Percentiles rank a stretch among this genome's conserved stretches.
phyloP scores from a whole-genome alignment of 2,797 vertebrate species.

The Xenopus petersii region DNA sequence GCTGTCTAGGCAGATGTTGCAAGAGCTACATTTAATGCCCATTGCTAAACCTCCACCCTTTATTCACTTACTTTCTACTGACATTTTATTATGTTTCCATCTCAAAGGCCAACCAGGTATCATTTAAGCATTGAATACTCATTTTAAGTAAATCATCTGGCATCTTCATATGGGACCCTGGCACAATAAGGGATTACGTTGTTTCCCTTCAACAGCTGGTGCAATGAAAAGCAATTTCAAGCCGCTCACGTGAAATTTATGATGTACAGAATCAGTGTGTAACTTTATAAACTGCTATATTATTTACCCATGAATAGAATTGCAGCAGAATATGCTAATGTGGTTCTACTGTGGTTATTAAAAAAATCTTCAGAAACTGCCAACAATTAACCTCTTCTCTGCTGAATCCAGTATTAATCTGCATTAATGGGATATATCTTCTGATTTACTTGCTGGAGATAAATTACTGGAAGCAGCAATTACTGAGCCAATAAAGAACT shows the following conservation, averaged over 20 bases:
- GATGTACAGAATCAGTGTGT: constrained; percentile 14
- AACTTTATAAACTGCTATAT: constrained; percentile 14
- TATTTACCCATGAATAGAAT: constrained; percentile 24
- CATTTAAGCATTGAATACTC: constrained; percentile 3
- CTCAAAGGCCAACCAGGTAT: neutral
- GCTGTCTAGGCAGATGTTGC: too few species aligned
- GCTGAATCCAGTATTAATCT: neutral
- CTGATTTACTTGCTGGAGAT: too few species aligned
- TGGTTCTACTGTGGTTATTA: constrained; percentile 17
- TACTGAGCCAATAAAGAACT: too few species aligned
- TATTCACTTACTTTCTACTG: too few species aligned
- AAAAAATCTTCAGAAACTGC: constrained; percentile 14
- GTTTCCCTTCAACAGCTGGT: constrained; percentile 35
- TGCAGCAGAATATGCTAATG: constrained; percentile 14
- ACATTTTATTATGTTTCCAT: too few species aligned
- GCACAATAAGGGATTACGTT: constrained; percentile 13
- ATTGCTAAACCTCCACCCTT: too few species aligned
- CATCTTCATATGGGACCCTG: constrained; percentile 11
- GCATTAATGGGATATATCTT: too few species aligned
- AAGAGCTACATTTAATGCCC: too few species aligned
- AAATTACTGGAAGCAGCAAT: too few species aligned
- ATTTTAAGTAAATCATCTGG: constrained; percentile 3
- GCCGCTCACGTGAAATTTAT: constrained; percentile 25
- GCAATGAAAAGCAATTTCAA: constrained; percentile 33
- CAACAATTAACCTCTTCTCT: neutral